Conservation (phyloP, 2,113 vertebrate species). For the Garra rufa region DNA sequence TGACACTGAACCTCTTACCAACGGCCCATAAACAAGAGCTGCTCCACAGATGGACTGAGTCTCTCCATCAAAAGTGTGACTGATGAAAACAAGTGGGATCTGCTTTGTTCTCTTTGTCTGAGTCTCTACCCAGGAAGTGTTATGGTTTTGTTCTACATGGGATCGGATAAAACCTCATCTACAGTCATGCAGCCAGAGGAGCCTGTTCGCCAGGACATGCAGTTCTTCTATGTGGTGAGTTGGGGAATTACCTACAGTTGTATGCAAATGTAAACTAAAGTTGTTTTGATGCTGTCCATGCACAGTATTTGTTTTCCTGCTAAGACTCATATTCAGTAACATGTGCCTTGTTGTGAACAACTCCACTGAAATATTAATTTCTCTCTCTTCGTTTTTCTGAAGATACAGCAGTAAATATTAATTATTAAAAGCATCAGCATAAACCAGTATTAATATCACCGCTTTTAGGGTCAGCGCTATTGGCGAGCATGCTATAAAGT, state of each 20-base stretch:
- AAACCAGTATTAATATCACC: neutral
- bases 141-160: constrained; percentile 62
- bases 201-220: constrained; percentile 67
- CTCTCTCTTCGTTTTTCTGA: neutral
- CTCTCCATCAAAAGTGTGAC: constrained; percentile 14
- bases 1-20: constrained; percentile 7
- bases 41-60: constrained; percentile 30
- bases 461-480: neutral
- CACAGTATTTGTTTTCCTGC: neutral
- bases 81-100: constrained; percentile 6
- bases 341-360: neutral
- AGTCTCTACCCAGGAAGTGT: constrained; percentile 4
- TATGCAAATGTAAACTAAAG: neutral
- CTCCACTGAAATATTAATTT: neutral
- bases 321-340: too few species aligned
- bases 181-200: constrained; percentile 63
- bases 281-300: neutral
- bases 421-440: neutral
- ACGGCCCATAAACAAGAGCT: constrained; percentile 8
- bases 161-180: constrained; percentile 62
- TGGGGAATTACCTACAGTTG: neutral
- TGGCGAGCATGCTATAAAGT: neutral
- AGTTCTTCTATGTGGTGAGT: constrained; percentile 78
- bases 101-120: neutral
- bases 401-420: neutral